Evolutionary conservation across 1,140 invertebrate genomes (phyloP).

Genomic region (Aricia agestis): DNA sequence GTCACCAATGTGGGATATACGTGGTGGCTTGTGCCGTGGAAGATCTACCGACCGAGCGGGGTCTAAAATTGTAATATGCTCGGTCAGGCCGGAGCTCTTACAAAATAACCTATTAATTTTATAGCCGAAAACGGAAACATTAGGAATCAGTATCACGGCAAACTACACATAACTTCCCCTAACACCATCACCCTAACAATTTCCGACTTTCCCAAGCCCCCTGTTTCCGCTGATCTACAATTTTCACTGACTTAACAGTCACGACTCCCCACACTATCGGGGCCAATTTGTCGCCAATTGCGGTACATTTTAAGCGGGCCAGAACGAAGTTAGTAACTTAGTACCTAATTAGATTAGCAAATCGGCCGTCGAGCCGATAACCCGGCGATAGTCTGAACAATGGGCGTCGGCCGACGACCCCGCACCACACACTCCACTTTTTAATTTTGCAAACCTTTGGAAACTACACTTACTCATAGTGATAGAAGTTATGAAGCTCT

Average conservation of each 20-base stretch:
- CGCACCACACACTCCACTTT: background rate
- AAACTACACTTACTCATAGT: background rate
- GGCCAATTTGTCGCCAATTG: background rate
- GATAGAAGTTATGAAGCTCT: too few relatives aligned
- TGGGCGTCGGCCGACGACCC: conserved; percentile 12
- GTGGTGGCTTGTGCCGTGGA: too few relatives aligned
- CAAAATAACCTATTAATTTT: too few relatives aligned
- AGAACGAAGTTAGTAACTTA: background rate
- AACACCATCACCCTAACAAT: background rate
- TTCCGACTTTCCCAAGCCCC: background rate
- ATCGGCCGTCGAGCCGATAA: conserved; percentile 20
- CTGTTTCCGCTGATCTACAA: background rate
- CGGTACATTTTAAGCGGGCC: background rate
- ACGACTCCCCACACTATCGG: background rate
- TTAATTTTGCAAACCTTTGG: conserved; percentile 4
- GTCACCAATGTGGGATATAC: too few relatives aligned
- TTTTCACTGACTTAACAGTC: background rate
- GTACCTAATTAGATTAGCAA: conserved; percentile 5
- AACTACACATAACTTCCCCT: background rate
- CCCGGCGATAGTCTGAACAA: conserved; percentile 17
- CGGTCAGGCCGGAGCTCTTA: too few relatives aligned
- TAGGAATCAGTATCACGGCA: background rate
- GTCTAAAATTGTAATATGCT: too few relatives aligned
- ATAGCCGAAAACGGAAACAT: too few relatives aligned
- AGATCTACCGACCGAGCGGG: too few relatives aligned